A percentile compares a stretch with the other conserved stretches of the same genome.
Evolutionary conservation across 2,888 invertebrate genomes (phyloP).

Genomic region (Amblyteles armatorius): DNA sequence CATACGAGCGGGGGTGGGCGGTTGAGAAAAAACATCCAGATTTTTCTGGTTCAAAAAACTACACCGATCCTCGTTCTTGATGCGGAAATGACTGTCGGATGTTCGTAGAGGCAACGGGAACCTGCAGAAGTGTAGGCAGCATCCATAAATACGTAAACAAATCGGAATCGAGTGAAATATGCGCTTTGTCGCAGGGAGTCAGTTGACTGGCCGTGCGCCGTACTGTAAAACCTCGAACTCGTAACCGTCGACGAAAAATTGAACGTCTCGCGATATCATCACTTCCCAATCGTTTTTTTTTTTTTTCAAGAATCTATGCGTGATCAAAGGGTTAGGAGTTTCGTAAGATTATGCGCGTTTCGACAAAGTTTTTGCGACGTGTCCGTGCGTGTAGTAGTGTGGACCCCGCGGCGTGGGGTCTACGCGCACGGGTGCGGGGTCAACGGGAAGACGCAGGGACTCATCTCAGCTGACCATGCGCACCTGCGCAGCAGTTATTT

Average conservation of each 20-base stretch:
- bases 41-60: not conserved
- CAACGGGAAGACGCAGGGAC: not conserved
- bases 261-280: not conserved
- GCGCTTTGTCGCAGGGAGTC: not conserved
- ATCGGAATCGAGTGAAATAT: slow-evolving; percentile 3
- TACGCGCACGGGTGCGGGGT: not conserved
- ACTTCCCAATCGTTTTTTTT: not conserved
- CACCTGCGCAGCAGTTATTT: not conserved
- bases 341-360: not conserved
- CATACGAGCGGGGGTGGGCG: not conserved
- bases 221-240: not conserved
- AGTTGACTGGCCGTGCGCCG: not conserved
- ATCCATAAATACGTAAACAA: not conserved
- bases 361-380: not conserved
- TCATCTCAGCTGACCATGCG: not conserved
- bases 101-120: not conserved
- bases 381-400: not conserved
- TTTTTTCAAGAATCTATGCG: not conserved
- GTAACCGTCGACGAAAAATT: not conserved
- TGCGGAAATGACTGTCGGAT: not conserved
- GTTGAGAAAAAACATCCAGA: not conserved
- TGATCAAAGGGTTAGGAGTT: not conserved
- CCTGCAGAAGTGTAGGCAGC: not conserved
- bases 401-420: not conserved
- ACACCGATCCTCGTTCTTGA: not conserved